These are phyloP conservation scores for Ciconia stormi DNA, from an alignment of 2,113 vertebrate species.

Conservation along the genomic window DNA sequence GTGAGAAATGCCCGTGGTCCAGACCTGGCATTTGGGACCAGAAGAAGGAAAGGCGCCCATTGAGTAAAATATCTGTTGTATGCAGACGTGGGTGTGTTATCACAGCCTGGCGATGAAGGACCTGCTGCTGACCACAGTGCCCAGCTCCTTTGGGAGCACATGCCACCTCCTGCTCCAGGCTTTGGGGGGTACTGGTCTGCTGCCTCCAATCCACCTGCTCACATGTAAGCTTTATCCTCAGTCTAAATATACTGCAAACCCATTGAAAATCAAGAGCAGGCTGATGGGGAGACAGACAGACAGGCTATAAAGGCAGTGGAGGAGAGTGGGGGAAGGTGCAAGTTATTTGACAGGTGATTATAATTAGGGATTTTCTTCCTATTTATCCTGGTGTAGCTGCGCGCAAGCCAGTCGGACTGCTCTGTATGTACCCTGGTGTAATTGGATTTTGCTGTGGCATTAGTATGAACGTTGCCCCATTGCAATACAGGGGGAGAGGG, in stretches of 20 bases:
- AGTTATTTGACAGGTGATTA: not conserved
- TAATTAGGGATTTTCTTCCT: not conserved
- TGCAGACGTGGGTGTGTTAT: fast-evolving
- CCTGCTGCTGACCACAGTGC: not conserved
- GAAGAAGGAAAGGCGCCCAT: fast-evolving
- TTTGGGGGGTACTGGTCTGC: not conserved
- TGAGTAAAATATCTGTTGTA: not conserved
- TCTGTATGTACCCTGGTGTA: fast-evolving
- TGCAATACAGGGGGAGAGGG: not conserved
- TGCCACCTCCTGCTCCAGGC: not conserved
- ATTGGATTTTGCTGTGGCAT: not conserved
- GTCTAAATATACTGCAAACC: not conserved
- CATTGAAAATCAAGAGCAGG: not conserved
- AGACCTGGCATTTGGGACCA: too few species aligned
- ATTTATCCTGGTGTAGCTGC: not conserved
- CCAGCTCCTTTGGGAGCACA: not conserved
- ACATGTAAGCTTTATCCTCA: not conserved
- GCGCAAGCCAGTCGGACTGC: not conserved
- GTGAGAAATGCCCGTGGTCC: not conserved
- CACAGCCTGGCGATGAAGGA: not conserved
- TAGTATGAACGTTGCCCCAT: not conserved
- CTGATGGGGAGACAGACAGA: not conserved
- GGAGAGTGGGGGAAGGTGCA: not conserved
- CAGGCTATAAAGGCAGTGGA: not conserved
- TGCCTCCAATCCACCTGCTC: not conserved